These are phyloP conservation scores for Coptodon rendalli DNA, from an alignment of 2,113 vertebrate genomes.

Conservation along the genomic window DNA sequence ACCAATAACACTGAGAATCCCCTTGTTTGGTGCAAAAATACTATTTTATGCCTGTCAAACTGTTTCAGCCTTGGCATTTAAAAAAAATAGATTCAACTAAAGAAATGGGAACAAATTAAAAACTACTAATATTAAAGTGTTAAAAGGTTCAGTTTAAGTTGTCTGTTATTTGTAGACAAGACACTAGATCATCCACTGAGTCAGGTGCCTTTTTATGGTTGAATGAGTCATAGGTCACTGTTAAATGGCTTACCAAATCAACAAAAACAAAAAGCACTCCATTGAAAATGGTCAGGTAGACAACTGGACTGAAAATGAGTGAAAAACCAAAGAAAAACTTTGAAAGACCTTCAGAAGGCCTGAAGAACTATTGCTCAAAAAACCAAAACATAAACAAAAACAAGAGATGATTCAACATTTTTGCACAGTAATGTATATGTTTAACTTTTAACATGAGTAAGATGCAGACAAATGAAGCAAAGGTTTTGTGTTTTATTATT, in stretches of 20 bases:
- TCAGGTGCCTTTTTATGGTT: background rate
- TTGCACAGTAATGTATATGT: background rate
- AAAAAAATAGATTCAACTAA: background rate
- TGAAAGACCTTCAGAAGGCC: background rate
- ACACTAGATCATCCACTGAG: accelerated
- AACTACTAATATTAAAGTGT: background rate
- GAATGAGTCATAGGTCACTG: background rate
- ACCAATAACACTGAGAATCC: background rate
- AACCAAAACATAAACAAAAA: background rate
- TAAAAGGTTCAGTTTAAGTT: background rate
- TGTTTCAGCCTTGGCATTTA: background rate
- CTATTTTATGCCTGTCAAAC: background rate
- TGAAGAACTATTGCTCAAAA: background rate
- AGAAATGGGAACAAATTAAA: background rate
- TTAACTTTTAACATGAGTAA: background rate
- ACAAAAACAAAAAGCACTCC: background rate
- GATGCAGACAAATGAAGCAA: background rate
- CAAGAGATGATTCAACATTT: background rate
- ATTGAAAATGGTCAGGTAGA: background rate
- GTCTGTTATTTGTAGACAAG: background rate
- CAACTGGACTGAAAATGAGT: background rate
- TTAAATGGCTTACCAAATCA: background rate
- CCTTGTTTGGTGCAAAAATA: background rate
- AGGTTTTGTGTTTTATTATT: background rate
- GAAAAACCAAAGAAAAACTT: background rate